A percentile compares a stretch with the other conserved stretches of the same genome.
phyloP scores from a whole-genome alignment of 1,140 invertebrate genomes.

The Cardiocondyla obscurior region DNA sequence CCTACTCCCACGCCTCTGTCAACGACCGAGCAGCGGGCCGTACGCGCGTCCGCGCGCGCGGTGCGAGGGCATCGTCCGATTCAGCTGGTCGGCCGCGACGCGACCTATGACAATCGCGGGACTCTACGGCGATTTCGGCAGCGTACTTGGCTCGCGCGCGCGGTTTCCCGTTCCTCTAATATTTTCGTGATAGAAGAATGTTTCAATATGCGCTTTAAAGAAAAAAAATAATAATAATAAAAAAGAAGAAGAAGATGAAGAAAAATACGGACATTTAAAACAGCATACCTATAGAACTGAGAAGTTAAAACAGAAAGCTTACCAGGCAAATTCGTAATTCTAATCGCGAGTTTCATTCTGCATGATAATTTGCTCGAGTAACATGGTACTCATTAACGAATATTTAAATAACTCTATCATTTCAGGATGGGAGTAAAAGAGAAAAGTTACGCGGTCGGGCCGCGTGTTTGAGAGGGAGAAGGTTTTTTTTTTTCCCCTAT shows the following conservation, averaged over 20 bases:
- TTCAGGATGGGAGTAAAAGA: constrained; percentile 11
- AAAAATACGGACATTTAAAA: neutral
- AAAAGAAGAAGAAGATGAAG: neutral
- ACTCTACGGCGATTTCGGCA: too few species aligned
- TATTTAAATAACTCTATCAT: constrained; percentile 29
- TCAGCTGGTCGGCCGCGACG: too few species aligned
- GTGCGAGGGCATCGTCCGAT: too few species aligned
- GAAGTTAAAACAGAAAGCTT: neutral
- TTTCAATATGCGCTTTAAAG: too few species aligned
- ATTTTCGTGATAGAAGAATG: too few species aligned
- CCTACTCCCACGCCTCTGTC: too few species aligned
- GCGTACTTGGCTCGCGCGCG: too few species aligned
- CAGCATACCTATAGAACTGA: neutral
- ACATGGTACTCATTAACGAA: constrained; percentile 47
- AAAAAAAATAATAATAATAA: neutral
- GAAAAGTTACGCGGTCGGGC: constrained; percentile 4
- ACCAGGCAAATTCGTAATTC: neutral
- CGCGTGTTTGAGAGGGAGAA: neutral
- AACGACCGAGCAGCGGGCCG: too few species aligned
- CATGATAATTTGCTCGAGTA: neutral
- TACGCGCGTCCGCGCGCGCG: too few species aligned
- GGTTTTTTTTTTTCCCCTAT: constrained; percentile 11
- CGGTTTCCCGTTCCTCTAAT: too few species aligned
- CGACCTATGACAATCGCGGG: too few species aligned
- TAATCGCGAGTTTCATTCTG: constrained; percentile 19